phyloP scores from a whole-genome alignment of 2,797 vertebrate species.

The Octomys mimax region DNA sequence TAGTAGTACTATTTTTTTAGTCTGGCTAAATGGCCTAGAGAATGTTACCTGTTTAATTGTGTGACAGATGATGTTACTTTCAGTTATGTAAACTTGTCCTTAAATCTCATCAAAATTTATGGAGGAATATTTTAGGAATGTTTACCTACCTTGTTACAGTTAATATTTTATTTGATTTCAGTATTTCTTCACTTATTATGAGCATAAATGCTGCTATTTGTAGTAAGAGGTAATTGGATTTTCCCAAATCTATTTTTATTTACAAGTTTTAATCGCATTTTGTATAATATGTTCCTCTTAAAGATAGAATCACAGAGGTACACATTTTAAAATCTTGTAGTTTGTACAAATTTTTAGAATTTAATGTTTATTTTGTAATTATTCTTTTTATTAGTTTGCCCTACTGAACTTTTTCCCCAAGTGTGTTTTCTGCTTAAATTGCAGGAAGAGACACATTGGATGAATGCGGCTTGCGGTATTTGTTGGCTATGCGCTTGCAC shows the following conservation, averaged over 20 bases:
- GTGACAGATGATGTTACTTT: constrained; percentile 30
- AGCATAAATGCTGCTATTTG: constrained; percentile 25
- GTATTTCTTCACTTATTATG: constrained; percentile 38
- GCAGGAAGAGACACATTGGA: constrained; percentile 97
- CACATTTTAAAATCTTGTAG: not conserved
- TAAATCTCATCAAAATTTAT: constrained; percentile 35
- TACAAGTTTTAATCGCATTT: constrained; percentile 41
- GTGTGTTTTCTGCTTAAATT: constrained; percentile 75
- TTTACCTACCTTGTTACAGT: not conserved
- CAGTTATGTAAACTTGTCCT: constrained; percentile 16
- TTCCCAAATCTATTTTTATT: constrained; percentile 43
- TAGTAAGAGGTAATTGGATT: constrained; percentile 57
- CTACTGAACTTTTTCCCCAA: constrained; percentile 44
- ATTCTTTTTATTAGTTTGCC: constrained; percentile 13
- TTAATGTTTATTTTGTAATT: constrained; percentile 36
- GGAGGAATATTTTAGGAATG: not conserved
- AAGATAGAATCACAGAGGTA: constrained; percentile 5
- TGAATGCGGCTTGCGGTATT: constrained; percentile 97
- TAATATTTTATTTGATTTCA: constrained; percentile 50
- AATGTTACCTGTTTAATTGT: constrained; percentile 36
- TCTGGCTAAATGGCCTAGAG: constrained; percentile 42
- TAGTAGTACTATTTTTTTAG: not conserved
- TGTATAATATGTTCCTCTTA: not conserved
- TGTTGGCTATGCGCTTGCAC: constrained; percentile 98
- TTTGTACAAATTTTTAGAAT: constrained; percentile 31